Evolutionary conservation across 2,888 invertebrate genomes (phyloP).

Genomic region (Oligia fasciuncula): DNA sequence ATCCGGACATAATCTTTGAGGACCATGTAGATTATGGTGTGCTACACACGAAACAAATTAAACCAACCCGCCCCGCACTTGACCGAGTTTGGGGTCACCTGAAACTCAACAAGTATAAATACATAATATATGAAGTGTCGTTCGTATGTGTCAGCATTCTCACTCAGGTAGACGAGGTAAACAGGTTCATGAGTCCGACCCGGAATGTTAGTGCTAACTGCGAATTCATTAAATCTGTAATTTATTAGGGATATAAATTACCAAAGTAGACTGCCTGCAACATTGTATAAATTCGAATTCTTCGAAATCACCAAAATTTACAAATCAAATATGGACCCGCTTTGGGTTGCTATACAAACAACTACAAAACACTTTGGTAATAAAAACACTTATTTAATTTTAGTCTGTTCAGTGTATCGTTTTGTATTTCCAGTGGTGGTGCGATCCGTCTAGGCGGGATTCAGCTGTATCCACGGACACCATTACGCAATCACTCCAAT

Average conservation of each 20-base stretch:
- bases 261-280: not conserved
- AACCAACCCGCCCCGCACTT: constrained; percentile 4
- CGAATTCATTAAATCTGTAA: constrained; percentile 27
- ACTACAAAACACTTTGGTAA: constrained; percentile 39
- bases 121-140: constrained; percentile 40
- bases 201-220: constrained; percentile 20
- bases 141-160: constrained; percentile 50
- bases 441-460: constrained; percentile 57
- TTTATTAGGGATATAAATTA: constrained; percentile 18
- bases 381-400: constrained; percentile 45
- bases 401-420: constrained; percentile 26
- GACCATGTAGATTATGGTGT: not conserved
- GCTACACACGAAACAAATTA: constrained; percentile 10
- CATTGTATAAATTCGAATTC: not conserved
- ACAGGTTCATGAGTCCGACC: constrained; percentile 46
- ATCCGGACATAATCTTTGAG: no score
- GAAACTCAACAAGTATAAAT: constrained; percentile 45
- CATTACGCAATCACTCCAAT: constrained; percentile 64
- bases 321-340: constrained; percentile 16
- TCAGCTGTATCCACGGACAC: constrained; percentile 43
- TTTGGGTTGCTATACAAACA: constrained; percentile 14
- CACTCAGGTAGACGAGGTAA: constrained; percentile 48
- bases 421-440: constrained; percentile 27
- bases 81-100: constrained; percentile 12
- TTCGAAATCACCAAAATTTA: constrained; percentile 7